These are phyloP conservation scores for Erpobdella octoculata DNA, from an alignment of 2,888 invertebrate species.

Conservation along the genomic window DNA sequence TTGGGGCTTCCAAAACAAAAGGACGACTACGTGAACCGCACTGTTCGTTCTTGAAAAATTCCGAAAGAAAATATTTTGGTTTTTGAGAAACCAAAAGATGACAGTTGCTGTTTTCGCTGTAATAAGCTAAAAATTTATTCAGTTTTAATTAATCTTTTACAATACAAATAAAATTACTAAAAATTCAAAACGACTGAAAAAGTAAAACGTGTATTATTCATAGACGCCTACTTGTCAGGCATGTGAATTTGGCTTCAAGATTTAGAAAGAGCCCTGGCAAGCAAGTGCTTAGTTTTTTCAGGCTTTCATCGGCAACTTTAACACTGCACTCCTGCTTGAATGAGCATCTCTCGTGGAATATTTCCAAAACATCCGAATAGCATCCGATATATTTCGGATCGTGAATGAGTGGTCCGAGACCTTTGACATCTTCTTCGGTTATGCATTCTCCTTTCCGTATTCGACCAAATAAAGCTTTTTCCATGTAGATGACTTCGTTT, in stretches of 20 bases:
- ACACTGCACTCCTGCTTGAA: neutral
- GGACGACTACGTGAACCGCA: neutral
- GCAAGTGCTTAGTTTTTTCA: neutral
- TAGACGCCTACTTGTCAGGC: neutral
- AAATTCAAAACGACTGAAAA: no score
- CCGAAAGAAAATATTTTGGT: neutral
- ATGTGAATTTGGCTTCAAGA: neutral
- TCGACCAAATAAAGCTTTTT: slow-evolving; percentile 21
- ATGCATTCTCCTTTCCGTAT: slow-evolving; percentile 22
- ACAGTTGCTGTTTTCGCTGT: neutral
- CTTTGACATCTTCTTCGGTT: slow-evolving; percentile 7
- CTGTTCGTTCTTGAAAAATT: neutral
- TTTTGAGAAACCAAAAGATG: neutral
- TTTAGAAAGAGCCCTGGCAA: neutral
- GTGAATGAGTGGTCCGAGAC: neutral
- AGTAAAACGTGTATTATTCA: no score
- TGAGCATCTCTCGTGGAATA: neutral
- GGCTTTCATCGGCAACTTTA: neutral
- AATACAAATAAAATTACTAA: neutral
- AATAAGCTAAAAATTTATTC: neutral
- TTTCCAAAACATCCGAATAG: neutral
- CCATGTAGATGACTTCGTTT: slow-evolving; percentile 23
- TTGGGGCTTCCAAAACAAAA: neutral
- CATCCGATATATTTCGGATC: neutral
- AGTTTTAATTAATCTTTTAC: neutral